Conservation (phyloP, 2,113 vertebrate species). For the Melanotaenia duboulayi region DNA sequence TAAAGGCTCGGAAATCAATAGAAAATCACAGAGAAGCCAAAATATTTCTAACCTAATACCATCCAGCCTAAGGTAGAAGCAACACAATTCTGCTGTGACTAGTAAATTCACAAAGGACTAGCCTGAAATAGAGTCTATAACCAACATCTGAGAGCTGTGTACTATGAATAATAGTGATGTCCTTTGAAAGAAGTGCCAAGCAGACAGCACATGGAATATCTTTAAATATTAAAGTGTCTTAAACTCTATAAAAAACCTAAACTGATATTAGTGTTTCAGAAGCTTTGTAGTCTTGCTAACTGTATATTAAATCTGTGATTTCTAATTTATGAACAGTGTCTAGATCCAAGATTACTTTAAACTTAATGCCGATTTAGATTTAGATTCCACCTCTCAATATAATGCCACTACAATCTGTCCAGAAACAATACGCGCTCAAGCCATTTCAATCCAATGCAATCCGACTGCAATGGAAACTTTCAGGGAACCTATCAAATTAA, state of each 20-base stretch:
- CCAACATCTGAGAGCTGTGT: conserved; percentile 12
- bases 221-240: conserved; percentile 59
- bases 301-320: conserved; percentile 11
- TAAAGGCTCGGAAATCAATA: conserved; percentile 32
- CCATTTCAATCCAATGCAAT: background rate
- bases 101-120: background rate
- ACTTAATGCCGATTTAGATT: conserved; percentile 3
- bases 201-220: conserved; percentile 13
- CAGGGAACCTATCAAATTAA: conserved; percentile 23
- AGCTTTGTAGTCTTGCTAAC: background rate
- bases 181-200: conserved; percentile 22
- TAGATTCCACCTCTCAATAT: background rate
- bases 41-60: conserved; percentile 7
- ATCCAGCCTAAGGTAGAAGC: background rate
- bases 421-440: background rate
- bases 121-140: conserved; percentile 3
- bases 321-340: conserved; percentile 17
- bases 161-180: conserved; percentile 6
- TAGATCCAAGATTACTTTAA: conserved; percentile 2
- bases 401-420: background rate
- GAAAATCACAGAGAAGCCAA: conserved; percentile 12
- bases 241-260: too few species aligned
- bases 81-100: conserved; percentile 8
- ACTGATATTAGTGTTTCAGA: conserved; percentile 24
- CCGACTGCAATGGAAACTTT: conserved; percentile 22